A percentile compares a stretch with the other conserved stretches of the same genome.
Evolutionary conservation across 2,113 vertebrate species (phyloP).

Genomic region (Otocyon megalotis): DNA sequence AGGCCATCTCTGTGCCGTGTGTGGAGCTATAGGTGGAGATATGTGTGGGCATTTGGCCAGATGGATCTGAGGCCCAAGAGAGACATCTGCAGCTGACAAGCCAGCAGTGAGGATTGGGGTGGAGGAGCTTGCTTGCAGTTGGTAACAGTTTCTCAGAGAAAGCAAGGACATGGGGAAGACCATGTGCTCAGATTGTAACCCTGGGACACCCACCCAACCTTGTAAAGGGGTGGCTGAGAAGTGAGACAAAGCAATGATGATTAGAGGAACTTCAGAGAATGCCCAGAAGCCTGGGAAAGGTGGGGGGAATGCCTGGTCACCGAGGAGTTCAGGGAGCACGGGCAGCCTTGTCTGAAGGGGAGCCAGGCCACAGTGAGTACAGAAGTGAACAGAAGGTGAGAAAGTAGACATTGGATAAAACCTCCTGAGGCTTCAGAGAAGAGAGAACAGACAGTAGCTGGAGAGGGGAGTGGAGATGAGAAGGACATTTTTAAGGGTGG

Average conservation of each 20-base stretch:
- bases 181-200: neutral
- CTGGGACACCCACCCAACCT: neutral
- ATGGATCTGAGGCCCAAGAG: neutral
- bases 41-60: neutral
- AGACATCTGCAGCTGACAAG: neutral
- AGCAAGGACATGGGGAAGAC: neutral
- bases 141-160: neutral
- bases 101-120: neutral
- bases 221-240: neutral
- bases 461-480: neutral
- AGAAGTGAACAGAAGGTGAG: neutral
- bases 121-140: neutral
- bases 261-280: neutral
- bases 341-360: neutral
- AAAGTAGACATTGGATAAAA: neutral
- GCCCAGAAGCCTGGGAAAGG: neutral
- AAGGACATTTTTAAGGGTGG: neutral
- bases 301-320: no score
- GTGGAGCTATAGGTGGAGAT: neutral
- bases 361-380: neutral
- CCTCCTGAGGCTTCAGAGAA: neutral
- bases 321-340: neutral
- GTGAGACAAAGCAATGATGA: neutral
- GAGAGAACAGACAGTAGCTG: neutral
- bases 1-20: neutral